A percentile compares a stretch with the other conserved stretches of the same genome.
These are phyloP conservation scores for Gadopsis bispinosus DNA, from an alignment of 2,797 vertebrate species.

Conservation along the genomic window DNA sequence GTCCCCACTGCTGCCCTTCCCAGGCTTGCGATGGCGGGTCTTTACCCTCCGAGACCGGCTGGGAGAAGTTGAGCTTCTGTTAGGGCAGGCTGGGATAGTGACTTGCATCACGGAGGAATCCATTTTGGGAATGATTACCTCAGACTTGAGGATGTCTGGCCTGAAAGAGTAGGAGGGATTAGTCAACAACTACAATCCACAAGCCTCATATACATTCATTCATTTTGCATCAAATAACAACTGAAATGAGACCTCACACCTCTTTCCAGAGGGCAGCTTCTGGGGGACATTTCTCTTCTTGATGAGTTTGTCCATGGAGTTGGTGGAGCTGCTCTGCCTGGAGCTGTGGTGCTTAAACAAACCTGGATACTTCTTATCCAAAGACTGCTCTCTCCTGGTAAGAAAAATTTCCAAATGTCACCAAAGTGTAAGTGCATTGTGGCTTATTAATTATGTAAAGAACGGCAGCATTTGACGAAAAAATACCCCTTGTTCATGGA, in stretches of 20 bases:
- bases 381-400: constrained; percentile 92
- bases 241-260: constrained; percentile 77
- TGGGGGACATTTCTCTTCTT: constrained; percentile 95
- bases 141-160: constrained; percentile 95
- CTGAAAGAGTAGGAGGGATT: constrained; percentile 75
- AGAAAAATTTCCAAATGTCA: constrained; percentile 10
- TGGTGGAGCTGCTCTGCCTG: constrained; percentile 88
- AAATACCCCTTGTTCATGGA: background rate
- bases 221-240: constrained; percentile 39
- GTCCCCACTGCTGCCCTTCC: constrained; percentile 91
- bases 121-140: constrained; percentile 93
- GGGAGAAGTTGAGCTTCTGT: constrained; percentile 92
- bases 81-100: constrained; percentile 90
- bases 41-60: constrained; percentile 92
- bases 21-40: constrained; percentile 91
- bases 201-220: constrained; percentile 40
- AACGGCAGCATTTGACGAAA: constrained; percentile 15
- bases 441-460: background rate
- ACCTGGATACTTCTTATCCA: constrained; percentile 94
- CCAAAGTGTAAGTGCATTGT: constrained; percentile 16
- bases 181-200: constrained; percentile 40
- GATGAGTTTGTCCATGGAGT: constrained; percentile 96
- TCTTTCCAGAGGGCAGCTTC: constrained; percentile 92
- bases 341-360: constrained; percentile 92
- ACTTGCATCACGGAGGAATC: constrained; percentile 92